phyloP scores from a whole-genome alignment of 2,797 vertebrate genomes.

The Sebastes dallii region DNA sequence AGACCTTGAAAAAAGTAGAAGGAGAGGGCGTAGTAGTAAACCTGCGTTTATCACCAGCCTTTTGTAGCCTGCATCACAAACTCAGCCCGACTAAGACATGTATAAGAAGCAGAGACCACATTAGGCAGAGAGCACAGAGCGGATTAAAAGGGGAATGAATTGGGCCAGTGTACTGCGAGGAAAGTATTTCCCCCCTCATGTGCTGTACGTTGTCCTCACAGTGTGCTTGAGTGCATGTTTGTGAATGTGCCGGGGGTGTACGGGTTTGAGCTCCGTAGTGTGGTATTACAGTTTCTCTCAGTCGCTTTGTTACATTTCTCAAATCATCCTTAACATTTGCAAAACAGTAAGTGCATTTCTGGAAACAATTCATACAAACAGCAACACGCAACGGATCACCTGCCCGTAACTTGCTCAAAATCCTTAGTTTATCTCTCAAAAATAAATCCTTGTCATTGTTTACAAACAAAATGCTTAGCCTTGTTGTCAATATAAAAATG shows the following conservation, averaged over 20 bases:
- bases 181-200: conserved; percentile 74
- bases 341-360: neutral
- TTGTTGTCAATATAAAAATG: neutral
- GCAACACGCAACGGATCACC: neutral
- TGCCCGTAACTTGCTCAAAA: neutral
- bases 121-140: conserved; percentile 75
- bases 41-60: conserved; percentile 13
- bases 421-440: neutral
- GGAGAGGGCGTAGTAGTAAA: conserved; percentile 5
- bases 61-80: conserved; percentile 36
- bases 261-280: conserved; percentile 43
- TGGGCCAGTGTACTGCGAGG: conserved; percentile 78
- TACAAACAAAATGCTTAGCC: neutral
- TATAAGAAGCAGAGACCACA: conserved; percentile 62
- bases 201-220: conserved; percentile 68
- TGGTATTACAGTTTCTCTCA: conserved; percentile 6
- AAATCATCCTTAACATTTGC: neutral
- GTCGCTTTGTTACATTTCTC: neutral
- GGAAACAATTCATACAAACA: neutral
- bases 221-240: conserved; percentile 64
- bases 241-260: conserved; percentile 53
- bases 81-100: conserved; percentile 59
- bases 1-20: neutral
- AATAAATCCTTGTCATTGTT: neutral
- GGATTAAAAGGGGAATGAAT: conserved; percentile 83